Conservation (phyloP, 2,888 invertebrate species). For the Neoitamus cyanurus region DNA sequence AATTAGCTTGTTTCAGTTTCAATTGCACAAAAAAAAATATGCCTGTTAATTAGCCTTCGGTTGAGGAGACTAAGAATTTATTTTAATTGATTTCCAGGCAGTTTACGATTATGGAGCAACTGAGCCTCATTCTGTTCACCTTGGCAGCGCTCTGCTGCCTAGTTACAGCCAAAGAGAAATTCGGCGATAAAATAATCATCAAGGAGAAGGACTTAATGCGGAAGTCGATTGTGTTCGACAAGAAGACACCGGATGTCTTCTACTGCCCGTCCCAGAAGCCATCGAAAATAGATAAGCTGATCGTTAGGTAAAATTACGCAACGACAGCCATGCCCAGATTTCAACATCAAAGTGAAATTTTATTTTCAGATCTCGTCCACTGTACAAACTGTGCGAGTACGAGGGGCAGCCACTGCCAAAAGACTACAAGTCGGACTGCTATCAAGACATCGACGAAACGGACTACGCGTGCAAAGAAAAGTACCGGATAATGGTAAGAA, state of each 20-base stretch:
- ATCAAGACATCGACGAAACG: constrained; percentile 82
- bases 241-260: constrained; percentile 82
- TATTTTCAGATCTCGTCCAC: constrained; percentile 70
- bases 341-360: not conserved
- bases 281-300: constrained; percentile 78
- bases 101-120: not conserved
- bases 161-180: constrained; percentile 51
- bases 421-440: constrained; percentile 82
- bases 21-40: not conserved
- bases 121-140: not conserved
- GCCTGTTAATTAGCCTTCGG: not conserved
- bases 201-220: constrained; percentile 78
- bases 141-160: not conserved
- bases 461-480: constrained; percentile 85
- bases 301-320: constrained; percentile 69
- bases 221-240: constrained; percentile 82
- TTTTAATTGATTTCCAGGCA: not conserved
- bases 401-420: constrained; percentile 76
- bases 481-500: constrained; percentile 79
- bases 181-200: constrained; percentile 58
- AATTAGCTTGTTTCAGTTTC: not conserved
- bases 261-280: constrained; percentile 83
- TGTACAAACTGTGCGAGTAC: constrained; percentile 79
- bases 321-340: not conserved
- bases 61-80: not conserved